Conservation (phyloP, 2,113 vertebrate species). For the Zosterops borbonicus region DNA sequence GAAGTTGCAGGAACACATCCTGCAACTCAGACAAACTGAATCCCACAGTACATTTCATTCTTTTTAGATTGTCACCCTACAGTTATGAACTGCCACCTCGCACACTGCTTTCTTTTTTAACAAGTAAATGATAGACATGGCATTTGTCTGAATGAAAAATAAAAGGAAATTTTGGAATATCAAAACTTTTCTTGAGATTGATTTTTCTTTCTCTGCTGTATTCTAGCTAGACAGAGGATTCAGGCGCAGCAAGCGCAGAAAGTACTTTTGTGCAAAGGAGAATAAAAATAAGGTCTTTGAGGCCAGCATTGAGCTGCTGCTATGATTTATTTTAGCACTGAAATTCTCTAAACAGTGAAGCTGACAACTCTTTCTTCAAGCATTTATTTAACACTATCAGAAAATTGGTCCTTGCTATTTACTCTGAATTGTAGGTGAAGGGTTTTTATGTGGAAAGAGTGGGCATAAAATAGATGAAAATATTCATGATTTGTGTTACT, state of each 20-base stretch:
- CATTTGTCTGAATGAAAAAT: background rate
- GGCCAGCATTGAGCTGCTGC: background rate
- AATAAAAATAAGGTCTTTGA: background rate
- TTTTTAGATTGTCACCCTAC: background rate
- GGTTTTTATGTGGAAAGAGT: background rate
- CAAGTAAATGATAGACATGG: background rate
- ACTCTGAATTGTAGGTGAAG: background rate
- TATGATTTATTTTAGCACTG: background rate
- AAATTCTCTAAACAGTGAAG: background rate
- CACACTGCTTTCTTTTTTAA: background rate
- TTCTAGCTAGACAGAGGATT: background rate
- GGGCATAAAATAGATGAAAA: background rate
- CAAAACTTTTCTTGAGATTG: background rate
- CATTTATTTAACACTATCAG: background rate
- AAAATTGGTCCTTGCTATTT: background rate
- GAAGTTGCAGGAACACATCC: background rate
- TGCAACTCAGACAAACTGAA: background rate
- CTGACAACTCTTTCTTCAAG: background rate
- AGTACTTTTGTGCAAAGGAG: background rate
- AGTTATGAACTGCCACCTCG: background rate
- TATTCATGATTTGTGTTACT: background rate
- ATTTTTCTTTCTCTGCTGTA: background rate
- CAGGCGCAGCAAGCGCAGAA: background rate
- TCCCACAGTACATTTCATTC: background rate
- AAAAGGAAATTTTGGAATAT: background rate